Evolutionary conservation across 2,888 invertebrate genomes (phyloP).

Genomic region (Andrena minutula): DNA sequence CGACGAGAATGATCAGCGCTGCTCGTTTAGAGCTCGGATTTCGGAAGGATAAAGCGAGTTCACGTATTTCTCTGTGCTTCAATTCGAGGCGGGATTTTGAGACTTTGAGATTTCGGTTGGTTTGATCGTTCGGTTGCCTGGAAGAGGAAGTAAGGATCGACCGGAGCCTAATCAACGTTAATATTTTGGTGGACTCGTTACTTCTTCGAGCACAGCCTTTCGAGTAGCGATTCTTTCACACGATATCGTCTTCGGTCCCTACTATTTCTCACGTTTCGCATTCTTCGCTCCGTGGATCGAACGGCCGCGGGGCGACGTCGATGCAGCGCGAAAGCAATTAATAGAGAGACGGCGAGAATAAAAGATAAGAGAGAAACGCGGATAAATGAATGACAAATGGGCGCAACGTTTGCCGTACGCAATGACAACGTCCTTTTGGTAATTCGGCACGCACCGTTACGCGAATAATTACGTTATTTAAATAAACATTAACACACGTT

Average conservation of each 20-base stretch:
- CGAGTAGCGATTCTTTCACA: constrained; percentile 9
- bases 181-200: constrained; percentile 23
- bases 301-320: constrained; percentile 13
- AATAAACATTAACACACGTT: constrained; percentile 83
- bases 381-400: constrained; percentile 20
- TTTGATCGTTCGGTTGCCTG: no score
- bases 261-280: background rate
- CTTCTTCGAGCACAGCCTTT: background rate
- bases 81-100: constrained; percentile 9
- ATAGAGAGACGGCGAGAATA: background rate
- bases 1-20: background rate
- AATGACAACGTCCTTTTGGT: constrained; percentile 29
- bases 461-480: constrained; percentile 82
- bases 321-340: constrained; percentile 29
- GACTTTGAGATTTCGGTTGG: no score
- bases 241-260: constrained; percentile 18
- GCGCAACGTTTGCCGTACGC: constrained; percentile 29
- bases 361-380: constrained; percentile 3
- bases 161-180: background rate
- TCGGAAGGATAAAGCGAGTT: background rate
- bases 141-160: no score
- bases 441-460: constrained; percentile 62
- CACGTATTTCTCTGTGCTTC: constrained; percentile 11
- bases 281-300: constrained; percentile 18
- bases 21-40: no score